A percentile compares a stretch with the other conserved stretches of the same genome.
These are phyloP conservation scores for Helarctos malayanus DNA, from an alignment of 2,797 vertebrate genomes.

Conservation along the genomic window DNA sequence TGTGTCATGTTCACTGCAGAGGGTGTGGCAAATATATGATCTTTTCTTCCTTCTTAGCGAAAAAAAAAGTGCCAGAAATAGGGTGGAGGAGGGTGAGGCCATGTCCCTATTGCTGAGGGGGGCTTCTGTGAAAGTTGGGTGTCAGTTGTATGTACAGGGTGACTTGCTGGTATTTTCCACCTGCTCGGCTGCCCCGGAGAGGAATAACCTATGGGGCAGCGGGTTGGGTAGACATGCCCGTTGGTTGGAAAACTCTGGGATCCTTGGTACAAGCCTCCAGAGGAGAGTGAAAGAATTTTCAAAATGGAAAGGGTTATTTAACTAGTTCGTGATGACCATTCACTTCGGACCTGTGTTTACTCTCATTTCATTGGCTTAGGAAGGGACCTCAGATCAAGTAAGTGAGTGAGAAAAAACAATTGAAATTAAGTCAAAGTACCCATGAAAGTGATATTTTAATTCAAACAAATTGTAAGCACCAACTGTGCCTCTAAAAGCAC, in stretches of 20 bases:
- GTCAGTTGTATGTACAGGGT: background rate
- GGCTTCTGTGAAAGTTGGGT: background rate
- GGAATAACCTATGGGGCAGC: background rate
- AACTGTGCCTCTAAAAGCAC: background rate
- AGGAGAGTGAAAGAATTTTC: background rate
- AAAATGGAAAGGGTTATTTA: background rate
- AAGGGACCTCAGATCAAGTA: background rate
- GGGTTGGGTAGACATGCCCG: background rate
- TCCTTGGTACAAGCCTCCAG: background rate
- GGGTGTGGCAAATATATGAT: slow-evolving; percentile 82
- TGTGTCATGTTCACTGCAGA: slow-evolving; percentile 78
- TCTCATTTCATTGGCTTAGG: background rate
- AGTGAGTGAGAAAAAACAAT: background rate
- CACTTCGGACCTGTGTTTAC: background rate
- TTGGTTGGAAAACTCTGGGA: background rate
- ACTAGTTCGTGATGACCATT: background rate
- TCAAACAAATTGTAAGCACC: background rate
- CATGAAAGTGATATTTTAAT: slow-evolving; percentile 20
- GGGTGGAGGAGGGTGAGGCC: background rate
- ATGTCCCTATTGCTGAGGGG: background rate
- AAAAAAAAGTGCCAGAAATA: background rate
- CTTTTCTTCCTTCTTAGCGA: background rate
- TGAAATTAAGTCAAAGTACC: background rate
- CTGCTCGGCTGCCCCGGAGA: background rate
- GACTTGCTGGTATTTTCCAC: background rate